Percentiles rank a stretch among this genome's conserved stretches.
Conservation (phyloP, 2,888 invertebrate genomes). For the Orchesellides sinensis region DNA sequence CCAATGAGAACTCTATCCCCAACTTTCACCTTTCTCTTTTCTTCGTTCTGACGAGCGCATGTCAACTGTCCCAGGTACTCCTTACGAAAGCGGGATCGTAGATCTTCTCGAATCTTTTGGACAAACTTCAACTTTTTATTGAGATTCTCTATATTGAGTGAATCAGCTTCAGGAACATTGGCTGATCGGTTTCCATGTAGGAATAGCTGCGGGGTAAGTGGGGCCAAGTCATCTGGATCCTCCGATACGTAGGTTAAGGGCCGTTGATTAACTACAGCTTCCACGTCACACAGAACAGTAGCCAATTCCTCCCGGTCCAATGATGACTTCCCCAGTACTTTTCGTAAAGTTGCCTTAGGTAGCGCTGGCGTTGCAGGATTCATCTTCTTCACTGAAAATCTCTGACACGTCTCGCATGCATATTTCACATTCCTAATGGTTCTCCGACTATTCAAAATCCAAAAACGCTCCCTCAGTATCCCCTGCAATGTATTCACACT, state of each 20-base stretch:
- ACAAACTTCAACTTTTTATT: neutral
- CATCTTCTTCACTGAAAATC: neutral
- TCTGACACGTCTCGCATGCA: neutral
- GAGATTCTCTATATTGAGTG: neutral
- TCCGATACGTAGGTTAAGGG: constrained; percentile 17
- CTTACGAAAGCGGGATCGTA: neutral
- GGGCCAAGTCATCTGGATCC: constrained; percentile 5
- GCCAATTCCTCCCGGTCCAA: neutral
- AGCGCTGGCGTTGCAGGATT: neutral
- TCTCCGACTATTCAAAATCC: neutral
- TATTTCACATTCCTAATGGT: neutral
- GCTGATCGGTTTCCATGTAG: neutral
- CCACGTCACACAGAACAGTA: neutral
- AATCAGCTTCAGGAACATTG: constrained; percentile 10
- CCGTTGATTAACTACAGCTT: neutral
- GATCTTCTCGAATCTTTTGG: neutral
- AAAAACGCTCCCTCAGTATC: constrained; percentile 2
- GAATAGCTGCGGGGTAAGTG: constrained; percentile 7
- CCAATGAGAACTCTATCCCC: constrained; percentile 11
- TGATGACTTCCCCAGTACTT: neutral
- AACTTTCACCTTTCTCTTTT: neutral
- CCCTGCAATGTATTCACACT: neutral
- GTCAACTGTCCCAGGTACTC: neutral
- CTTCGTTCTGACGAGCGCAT: too few relatives aligned
- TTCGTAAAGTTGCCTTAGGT: neutral